Evolutionary conservation across 2,888 invertebrate species (phyloP).

Genomic region (Lissonota sp.): DNA sequence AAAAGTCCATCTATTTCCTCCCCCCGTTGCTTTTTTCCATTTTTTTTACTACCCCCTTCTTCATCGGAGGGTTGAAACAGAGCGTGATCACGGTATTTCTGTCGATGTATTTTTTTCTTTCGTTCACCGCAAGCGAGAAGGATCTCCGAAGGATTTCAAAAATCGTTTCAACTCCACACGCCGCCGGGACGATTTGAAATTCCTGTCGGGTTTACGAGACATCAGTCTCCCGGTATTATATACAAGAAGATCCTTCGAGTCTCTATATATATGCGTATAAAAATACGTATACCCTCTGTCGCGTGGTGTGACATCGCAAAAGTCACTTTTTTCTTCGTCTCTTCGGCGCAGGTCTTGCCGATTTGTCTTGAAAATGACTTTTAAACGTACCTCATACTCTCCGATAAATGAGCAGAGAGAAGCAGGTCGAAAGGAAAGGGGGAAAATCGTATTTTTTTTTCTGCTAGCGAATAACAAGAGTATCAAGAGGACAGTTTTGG

Average conservation of each 20-base stretch:
- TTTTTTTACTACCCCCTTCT: conserved; percentile 13
- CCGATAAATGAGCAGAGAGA: neutral
- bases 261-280: conserved; percentile 5
- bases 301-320: conserved; percentile 31
- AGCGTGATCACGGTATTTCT: conserved; percentile 6
- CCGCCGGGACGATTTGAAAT: conserved; percentile 73
- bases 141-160: conserved; percentile 73
- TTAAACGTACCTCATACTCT: conserved; percentile 60
- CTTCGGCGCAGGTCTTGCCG: conserved; percentile 70
- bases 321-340: conserved; percentile 34
- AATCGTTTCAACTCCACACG: conserved; percentile 76
- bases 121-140: conserved; percentile 48
- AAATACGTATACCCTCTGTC: neutral
- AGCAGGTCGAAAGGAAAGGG: neutral
- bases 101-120: conserved; percentile 24
- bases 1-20: conserved; percentile 79
- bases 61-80: neutral
- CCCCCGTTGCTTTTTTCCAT: conserved; percentile 20
- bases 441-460: neutral
- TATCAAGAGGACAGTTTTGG: conserved; percentile 61
- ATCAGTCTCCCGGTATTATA: conserved; percentile 73
- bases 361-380: conserved; percentile 77
- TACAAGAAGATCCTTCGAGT: conserved; percentile 42
- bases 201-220: conserved; percentile 76
- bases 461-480: conserved; percentile 76